Percentiles rank a stretch among this genome's conserved stretches.
These are phyloP conservation scores for Smittia aterrima DNA, from an alignment of 2,888 invertebrate species.

Conservation along the genomic window DNA sequence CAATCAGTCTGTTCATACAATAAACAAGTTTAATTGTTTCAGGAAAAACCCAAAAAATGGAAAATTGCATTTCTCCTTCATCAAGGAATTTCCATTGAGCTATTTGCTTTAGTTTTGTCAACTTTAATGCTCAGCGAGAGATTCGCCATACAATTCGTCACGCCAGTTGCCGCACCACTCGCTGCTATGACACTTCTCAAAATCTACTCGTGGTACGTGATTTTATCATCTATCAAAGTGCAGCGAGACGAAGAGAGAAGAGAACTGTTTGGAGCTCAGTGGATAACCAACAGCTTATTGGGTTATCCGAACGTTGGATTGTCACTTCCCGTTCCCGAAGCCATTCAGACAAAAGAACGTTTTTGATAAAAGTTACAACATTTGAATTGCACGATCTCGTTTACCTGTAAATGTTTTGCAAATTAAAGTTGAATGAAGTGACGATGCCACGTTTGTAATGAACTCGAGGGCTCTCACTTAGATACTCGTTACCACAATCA, in stretches of 20 bases:
- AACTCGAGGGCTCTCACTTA: too few relatives aligned
- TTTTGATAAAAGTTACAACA: background rate
- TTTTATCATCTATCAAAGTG: background rate
- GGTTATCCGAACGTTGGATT: background rate
- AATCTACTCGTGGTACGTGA: background rate
- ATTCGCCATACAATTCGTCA: too few relatives aligned
- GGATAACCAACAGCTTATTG: constrained; percentile 8
- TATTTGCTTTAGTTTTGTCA: background rate
- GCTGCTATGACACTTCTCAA: background rate
- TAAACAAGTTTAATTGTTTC: background rate
- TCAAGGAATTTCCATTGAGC: constrained; percentile 24
- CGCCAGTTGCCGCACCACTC: background rate
- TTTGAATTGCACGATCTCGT: background rate
- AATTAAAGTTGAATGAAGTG: too few relatives aligned
- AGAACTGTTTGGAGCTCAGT: background rate
- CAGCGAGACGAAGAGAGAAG: constrained; percentile 1
- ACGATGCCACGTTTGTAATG: too few relatives aligned
- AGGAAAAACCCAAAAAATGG: background rate
- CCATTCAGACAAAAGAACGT: background rate
- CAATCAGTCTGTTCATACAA: background rate
- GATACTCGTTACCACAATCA: background rate
- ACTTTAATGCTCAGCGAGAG: background rate
- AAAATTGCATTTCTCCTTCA: constrained; percentile 5
- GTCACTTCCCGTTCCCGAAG: constrained; percentile 1
- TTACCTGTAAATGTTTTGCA: too few relatives aligned